Evolutionary conservation across 2,797 vertebrate species (phyloP), one percentile per base, ranked within the genome.

Genomic region (Rhinichthys osculus): DNA sequence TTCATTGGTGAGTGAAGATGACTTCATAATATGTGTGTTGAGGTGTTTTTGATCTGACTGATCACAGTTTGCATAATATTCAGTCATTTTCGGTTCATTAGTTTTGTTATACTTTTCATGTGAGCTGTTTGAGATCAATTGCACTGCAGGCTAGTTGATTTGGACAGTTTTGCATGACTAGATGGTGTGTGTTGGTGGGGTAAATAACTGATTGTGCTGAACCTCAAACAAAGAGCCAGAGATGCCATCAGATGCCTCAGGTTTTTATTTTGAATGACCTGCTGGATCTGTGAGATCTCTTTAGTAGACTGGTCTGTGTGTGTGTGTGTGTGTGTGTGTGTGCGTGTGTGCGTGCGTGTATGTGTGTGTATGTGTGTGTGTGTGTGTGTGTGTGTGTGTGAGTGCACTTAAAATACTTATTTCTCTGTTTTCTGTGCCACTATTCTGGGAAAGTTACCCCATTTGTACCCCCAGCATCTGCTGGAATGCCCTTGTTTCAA

Each of bases 1-100:
- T 4, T 38, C 57, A 76, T 19, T 52, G 82, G 82, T 83, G 59
- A 83, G 71, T 76, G 27, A 59, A 19, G 19, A 59, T 73, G 6
- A 27, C 76, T 76, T 76, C 5, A 27, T 83, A 9, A 14, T 6
- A 30, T 42, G 10, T 16, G 1, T 54, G 47, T 40, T 71, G 23
- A 71, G 27, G 19, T 74, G 27, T 47, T 11, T 38, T 72, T 5
- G 13, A 23, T 59, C 59, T 44, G 35, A 21, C 3, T 30, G 40
- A 27, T 23, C 64, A 40, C 5, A 13, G 16, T 74, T 62, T 30
- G 62, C 62, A 19, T 10, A 5, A 27, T 13, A 59, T 59, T 27
- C 14, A 16, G 50, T 30, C 1, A 3, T 7, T 52, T 80, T n/a
- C 2, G 19, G 27, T 35, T 33, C 40, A 27, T 21, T 44, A 0